phyloP scores from a whole-genome alignment of 2,113 vertebrate genomes.

The Sinocyclocheilus grahami region DNA sequence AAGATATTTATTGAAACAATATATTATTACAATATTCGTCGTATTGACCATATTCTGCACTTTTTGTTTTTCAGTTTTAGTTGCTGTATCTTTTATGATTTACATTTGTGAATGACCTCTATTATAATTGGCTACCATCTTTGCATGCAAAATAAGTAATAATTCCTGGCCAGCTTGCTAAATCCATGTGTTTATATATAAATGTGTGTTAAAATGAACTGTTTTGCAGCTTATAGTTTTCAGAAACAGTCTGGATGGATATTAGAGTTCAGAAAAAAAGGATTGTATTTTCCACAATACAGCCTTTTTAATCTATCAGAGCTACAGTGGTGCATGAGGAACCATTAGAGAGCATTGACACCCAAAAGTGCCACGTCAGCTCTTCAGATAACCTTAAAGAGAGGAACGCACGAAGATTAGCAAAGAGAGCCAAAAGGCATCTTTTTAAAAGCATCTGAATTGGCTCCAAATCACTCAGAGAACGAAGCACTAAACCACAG shows the following conservation, averaged over 20 bases:
- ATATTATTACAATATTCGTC: no score
- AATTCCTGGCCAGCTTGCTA: not conserved
- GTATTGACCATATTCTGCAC: no score
- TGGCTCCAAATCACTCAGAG: slow-evolving; percentile 20
- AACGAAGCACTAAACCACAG: slow-evolving; percentile 22
- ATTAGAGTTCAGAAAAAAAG: not conserved
- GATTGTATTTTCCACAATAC: not conserved
- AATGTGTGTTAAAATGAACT: not conserved
- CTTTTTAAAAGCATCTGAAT: slow-evolving; percentile 10
- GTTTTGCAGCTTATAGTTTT: not conserved
- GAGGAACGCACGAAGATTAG: not conserved
- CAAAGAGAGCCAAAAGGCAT: not conserved
- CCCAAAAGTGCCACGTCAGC: slow-evolving; percentile 6
- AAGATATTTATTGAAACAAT: no score
- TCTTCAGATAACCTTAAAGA: not conserved
- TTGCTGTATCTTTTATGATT: not conserved
- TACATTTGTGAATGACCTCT: not conserved
- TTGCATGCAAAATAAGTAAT: not conserved
- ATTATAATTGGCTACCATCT: not conserved
- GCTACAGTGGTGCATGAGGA: not conserved
- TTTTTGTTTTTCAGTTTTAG: no score
- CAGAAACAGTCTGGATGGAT: not conserved
- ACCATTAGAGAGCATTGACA: not conserved
- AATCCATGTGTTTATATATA: not conserved
- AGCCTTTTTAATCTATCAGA: not conserved